These are phyloP conservation scores for Calameuta idolon DNA, from an alignment of 2,888 invertebrate species.

Conservation along the genomic window DNA sequence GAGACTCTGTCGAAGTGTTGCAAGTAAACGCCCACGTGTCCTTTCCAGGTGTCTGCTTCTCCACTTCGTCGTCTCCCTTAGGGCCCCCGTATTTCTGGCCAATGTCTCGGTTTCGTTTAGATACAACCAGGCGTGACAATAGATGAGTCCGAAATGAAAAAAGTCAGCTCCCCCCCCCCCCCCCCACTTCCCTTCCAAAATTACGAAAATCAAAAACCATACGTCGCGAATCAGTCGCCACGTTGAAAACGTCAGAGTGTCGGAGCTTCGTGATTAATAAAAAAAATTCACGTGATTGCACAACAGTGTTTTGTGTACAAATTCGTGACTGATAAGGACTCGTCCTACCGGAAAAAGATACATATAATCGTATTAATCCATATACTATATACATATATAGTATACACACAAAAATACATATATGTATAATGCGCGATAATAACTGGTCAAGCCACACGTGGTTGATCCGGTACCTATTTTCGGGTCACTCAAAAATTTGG, in stretches of 20 bases:
- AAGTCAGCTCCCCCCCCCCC: no score
- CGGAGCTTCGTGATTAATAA: background rate
- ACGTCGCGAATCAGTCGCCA: background rate
- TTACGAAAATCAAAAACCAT: background rate
- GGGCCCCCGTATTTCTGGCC: slow-evolving; percentile 7
- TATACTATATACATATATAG: no score
- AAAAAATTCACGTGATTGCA: background rate
- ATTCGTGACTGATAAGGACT: background rate
- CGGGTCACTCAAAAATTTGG: no score
- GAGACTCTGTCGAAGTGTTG: slow-evolving; percentile 24
- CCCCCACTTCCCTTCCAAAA: no score
- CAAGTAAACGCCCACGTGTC: slow-evolving; percentile 29
- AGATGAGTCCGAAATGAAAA: slow-evolving; percentile 2
- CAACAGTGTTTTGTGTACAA: slow-evolving; percentile 8
- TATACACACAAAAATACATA: no score
- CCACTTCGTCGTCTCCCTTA: background rate
- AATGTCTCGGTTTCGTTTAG: slow-evolving; percentile 13
- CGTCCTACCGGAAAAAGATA: background rate
- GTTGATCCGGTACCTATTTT: no score
- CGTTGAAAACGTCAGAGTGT: background rate
- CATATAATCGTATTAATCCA: background rate
- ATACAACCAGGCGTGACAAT: background rate
- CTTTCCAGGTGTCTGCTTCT: slow-evolving; percentile 9
- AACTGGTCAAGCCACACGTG: no score
- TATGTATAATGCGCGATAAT: no score